Percentiles rank a stretch among this genome's conserved stretches.
These are phyloP conservation scores for Pristionchus maxplancki DNA, from an alignment of 2,888 invertebrate species.

Conservation along the genomic window DNA sequence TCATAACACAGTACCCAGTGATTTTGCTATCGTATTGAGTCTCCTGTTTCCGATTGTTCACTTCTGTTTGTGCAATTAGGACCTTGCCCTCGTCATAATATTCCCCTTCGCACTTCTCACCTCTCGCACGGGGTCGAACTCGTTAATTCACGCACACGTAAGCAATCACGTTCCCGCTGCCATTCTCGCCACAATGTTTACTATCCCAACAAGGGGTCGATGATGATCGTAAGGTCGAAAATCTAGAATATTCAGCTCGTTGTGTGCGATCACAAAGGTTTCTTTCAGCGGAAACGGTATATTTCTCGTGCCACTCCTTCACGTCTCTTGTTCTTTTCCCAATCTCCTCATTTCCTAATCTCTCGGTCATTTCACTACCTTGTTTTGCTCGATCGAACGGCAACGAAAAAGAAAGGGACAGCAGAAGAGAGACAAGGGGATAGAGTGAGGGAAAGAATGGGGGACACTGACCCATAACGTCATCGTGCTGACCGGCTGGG, in stretches of 20 bases:
- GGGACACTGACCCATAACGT: conserved; percentile 28
- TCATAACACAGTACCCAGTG: not conserved
- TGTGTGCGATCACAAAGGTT: not conserved
- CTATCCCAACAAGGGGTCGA: not conserved
- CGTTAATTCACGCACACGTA: conserved; percentile 43
- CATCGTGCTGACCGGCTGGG: not conserved
- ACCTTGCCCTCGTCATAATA: not conserved
- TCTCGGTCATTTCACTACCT: conserved; percentile 10
- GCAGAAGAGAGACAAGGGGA: not conserved
- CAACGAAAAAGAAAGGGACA: conserved; percentile 27
- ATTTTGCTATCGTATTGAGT: not conserved
- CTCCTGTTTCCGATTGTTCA: not conserved
- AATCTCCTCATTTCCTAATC: not conserved
- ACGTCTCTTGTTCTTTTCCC: not conserved
- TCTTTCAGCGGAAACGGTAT: not conserved
- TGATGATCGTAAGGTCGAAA: not conserved
- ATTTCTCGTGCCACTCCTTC: not conserved
- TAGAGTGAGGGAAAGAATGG: not conserved
- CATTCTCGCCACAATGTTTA: conserved; percentile 9
- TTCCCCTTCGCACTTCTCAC: not conserved
- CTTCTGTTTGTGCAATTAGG: not conserved
- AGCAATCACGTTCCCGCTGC: conserved; percentile 30
- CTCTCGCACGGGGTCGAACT: conserved; percentile 16
- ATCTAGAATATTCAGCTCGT: not conserved
- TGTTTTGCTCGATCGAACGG: conserved; percentile 18